Conservation (phyloP, 2,888 invertebrate species). For the Drosophila maculinotata region DNA sequence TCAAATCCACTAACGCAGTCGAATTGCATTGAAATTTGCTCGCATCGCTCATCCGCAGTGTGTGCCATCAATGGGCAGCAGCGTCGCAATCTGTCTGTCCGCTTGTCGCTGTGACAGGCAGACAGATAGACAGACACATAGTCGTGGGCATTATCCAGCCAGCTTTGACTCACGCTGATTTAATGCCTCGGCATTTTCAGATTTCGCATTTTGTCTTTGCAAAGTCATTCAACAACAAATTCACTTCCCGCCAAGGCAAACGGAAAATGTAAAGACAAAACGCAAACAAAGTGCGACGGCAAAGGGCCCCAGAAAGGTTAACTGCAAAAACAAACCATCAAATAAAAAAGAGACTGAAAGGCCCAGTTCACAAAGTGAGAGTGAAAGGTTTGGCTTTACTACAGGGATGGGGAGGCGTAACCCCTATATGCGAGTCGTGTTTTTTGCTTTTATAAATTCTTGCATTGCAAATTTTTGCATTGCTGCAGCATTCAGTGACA, state of each 20-base stretch:
- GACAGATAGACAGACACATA: constrained; percentile 25
- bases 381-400: constrained; percentile 32
- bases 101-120: constrained; percentile 19
- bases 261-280: constrained; percentile 2
- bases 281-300: constrained; percentile 23
- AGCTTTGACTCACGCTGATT: constrained; percentile 45
- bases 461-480: constrained; percentile 22
- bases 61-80: constrained; percentile 66
- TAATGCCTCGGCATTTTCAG: constrained; percentile 17
- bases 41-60: constrained; percentile 76
- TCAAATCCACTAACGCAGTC: constrained; percentile 15
- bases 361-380: constrained; percentile 39
- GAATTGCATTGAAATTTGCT: constrained; percentile 53
- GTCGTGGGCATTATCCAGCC: constrained; percentile 39
- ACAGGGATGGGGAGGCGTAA: neutral
- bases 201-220: constrained; percentile 42
- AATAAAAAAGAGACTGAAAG: constrained; percentile 29
- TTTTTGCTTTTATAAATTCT: constrained; percentile 28
- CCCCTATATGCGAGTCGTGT: constrained; percentile 22
- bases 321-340: constrained; percentile 56
- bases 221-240: constrained; percentile 59
- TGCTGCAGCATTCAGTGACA: constrained; percentile 14
- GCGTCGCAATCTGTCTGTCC: constrained; percentile 47
- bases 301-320: constrained; percentile 58
- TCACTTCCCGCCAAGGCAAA: constrained; percentile 72